Evolutionary conservation across 2,888 invertebrate genomes (phyloP).

Genomic region (Cecidostiba fungosa): DNA sequence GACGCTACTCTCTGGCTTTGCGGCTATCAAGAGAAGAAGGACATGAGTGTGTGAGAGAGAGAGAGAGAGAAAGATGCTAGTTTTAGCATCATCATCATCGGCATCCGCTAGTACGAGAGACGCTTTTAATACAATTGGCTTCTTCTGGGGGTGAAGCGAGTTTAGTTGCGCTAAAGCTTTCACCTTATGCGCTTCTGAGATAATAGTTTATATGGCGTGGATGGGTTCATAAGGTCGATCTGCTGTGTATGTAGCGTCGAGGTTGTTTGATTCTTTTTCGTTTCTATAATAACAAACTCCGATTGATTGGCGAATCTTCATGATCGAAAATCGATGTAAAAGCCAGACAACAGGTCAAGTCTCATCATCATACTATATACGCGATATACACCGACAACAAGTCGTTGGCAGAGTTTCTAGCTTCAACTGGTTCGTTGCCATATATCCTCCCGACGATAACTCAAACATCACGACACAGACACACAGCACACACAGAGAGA

Average conservation of each 20-base stretch:
- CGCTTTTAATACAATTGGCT: constrained; percentile 33
- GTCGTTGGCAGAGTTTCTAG: constrained; percentile 22
- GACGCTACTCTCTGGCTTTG: not conserved
- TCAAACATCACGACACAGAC: too few relatives aligned
- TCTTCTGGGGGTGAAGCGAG: not conserved
- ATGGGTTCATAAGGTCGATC: too few relatives aligned
- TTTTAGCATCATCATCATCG: constrained; percentile 60
- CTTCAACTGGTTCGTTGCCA: constrained; percentile 42
- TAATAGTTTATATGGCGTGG: too few relatives aligned
- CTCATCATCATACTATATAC: too few relatives aligned
- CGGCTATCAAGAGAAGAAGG: constrained; percentile 40
- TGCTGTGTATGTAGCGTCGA: too few relatives aligned
- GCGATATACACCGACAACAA: not conserved
- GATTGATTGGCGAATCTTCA: too few relatives aligned
- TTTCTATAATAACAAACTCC: too few relatives aligned
- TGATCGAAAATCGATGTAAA: too few relatives aligned
- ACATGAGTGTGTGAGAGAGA: constrained; percentile 56
- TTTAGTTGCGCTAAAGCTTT: not conserved
- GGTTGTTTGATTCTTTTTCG: too few relatives aligned
- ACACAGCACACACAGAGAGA: too few relatives aligned
- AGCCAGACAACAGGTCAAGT: too few relatives aligned
- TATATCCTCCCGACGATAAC: not conserved
- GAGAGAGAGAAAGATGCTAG: constrained; percentile 39
- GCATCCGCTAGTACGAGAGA: constrained; percentile 30
- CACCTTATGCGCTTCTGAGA: constrained; percentile 32